Conservation (phyloP, 2,888 invertebrate genomes). For the Proisotoma minuta region DNA sequence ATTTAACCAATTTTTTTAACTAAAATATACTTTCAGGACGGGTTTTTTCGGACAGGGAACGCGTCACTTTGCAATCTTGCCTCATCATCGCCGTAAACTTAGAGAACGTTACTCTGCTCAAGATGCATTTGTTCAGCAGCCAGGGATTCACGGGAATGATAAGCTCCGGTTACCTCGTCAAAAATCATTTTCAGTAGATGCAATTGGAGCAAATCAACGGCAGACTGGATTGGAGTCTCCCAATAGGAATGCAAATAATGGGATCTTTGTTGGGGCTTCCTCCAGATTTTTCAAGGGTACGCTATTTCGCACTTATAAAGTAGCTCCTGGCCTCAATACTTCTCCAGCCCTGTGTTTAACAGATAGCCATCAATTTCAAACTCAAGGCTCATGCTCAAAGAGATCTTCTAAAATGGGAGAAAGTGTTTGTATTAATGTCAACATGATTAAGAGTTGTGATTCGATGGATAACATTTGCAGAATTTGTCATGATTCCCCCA, state of each 20-base stretch:
- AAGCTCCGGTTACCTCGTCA: background rate
- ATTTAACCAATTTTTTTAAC: no score
- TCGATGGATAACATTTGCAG: slow-evolving; percentile 36
- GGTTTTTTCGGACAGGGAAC: no score
- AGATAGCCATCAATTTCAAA: background rate
- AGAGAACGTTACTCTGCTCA: background rate
- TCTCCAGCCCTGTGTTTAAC: background rate
- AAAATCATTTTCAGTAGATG: slow-evolving; percentile 1
- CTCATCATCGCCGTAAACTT: background rate
- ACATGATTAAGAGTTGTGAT: slow-evolving; percentile 28
- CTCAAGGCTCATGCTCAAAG: background rate
- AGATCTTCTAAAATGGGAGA: background rate
- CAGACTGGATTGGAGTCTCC: no score
- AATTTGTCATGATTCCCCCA: slow-evolving; percentile 46
- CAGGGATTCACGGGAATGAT: background rate
- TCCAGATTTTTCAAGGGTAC: background rate
- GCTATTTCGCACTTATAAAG: slow-evolving; percentile 6
- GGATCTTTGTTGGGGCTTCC: background rate
- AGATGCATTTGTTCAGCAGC: background rate
- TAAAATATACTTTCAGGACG: no score
- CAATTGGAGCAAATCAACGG: background rate
- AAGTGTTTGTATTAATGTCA: background rate
- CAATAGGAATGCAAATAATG: background rate
- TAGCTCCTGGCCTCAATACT: background rate
- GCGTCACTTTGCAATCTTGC: background rate